phyloP scores from a whole-genome alignment of 2,797 vertebrate genomes.

The Oryzias sinensis region DNA sequence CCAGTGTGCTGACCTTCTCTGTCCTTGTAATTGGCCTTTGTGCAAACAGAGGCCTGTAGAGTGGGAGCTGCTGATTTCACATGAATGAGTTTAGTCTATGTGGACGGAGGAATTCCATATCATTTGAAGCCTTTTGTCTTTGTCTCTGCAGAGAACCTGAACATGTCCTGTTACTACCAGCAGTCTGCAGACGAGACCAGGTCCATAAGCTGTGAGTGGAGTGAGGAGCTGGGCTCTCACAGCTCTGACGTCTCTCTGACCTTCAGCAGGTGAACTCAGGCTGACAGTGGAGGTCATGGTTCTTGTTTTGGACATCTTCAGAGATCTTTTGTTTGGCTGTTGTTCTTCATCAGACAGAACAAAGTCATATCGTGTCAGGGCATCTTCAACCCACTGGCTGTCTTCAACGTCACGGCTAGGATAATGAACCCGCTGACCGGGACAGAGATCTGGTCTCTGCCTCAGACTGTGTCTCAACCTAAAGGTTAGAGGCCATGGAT shows the following conservation, averaged over 20 bases:
- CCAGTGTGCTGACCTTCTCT: no score
- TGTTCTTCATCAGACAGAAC: accelerated
- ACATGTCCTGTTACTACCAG: conserved; percentile 42
- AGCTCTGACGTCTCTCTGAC: conserved; percentile 11
- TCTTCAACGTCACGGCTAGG: conserved; percentile 23
- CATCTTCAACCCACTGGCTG: background rate
- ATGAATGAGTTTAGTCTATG: no score
- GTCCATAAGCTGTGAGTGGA: conserved; percentile 42
- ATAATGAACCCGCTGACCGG: conserved; percentile 2
- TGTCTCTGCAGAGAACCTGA: conserved; percentile 27
- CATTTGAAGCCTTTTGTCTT: background rate
- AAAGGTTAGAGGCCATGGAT: no score
- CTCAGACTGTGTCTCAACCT: background rate
- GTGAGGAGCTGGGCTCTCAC: background rate
- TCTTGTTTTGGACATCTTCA: no score
- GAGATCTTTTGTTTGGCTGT: no score
- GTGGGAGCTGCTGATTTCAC: no score
- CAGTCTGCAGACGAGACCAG: accelerated
- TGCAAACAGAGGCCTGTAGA: no score
- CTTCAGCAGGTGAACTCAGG: conserved; percentile 33
- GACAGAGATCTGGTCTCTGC: conserved; percentile 32
- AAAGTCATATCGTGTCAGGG: background rate
- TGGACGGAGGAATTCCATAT: no score
- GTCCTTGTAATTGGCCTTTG: no score
- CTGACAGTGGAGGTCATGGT: background rate